Conservation (phyloP, 2,888 invertebrate genomes). For the Marasmarcha lunaedactyla region DNA sequence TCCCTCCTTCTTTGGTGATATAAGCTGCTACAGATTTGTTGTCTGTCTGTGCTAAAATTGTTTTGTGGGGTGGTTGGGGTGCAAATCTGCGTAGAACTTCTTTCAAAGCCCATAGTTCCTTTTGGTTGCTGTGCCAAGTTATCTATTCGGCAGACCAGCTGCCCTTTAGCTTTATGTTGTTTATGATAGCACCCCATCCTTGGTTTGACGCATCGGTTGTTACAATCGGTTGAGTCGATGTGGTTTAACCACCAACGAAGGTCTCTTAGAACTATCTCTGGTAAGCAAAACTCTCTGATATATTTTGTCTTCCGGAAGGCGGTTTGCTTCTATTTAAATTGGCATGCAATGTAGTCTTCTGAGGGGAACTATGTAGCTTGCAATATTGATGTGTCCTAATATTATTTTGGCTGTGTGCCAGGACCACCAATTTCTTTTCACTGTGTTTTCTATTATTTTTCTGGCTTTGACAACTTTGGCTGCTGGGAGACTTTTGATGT, state of each 20-base stretch:
- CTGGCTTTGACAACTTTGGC: constrained; percentile 2
- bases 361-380: neutral
- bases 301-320: constrained; percentile 4
- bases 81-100: neutral
- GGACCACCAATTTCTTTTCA: neutral
- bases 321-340: constrained; percentile 12
- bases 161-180: constrained; percentile 3
- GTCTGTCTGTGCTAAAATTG: neutral
- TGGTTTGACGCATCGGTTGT: constrained; percentile 10
- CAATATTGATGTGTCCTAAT: constrained; percentile 2
- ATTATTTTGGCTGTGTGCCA: constrained; percentile 2
- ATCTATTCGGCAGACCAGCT: constrained; percentile 5
- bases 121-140: constrained; percentile 11
- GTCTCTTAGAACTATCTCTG: constrained; percentile 1
- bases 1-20: constrained; percentile 17
- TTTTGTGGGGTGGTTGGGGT: neutral
- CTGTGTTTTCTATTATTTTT: constrained; percentile 2
- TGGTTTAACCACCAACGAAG: constrained; percentile 9
- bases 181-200: constrained; percentile 10
- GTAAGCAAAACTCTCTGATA: constrained; percentile 5
- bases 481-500: constrained; percentile 9
- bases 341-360: constrained; percentile 11
- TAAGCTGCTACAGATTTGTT: constrained; percentile 14
- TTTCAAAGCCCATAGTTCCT: constrained; percentile 7
- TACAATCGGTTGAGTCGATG: constrained; percentile 3